phyloP scores from a whole-genome alignment of 2,888 invertebrate genomes.

The Drosophila lutescens region DNA sequence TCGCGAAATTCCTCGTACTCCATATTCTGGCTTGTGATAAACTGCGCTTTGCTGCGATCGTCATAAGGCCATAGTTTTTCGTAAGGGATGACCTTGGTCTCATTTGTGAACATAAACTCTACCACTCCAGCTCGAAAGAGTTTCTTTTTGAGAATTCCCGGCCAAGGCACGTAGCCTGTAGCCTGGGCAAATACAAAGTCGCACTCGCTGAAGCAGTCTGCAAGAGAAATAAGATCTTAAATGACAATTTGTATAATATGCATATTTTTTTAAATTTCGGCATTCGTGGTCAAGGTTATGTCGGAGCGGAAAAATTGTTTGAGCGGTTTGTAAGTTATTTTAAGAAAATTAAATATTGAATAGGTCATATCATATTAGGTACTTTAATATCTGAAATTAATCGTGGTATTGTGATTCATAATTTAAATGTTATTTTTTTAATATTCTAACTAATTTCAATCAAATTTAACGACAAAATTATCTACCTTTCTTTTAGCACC shows the following conservation, averaged over 20 bases:
- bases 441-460: not conserved
- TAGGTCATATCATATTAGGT: no score
- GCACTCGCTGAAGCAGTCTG: slow-evolving; percentile 1
- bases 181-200: slow-evolving; percentile 49
- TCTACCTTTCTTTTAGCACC: slow-evolving; percentile 17
- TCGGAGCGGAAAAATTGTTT: no score
- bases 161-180: slow-evolving; percentile 43
- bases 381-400: not conserved
- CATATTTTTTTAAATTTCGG: no score
- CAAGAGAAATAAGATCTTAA: not conserved
- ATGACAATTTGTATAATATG: no score
- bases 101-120: slow-evolving; percentile 35
- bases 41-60: slow-evolving; percentile 19
- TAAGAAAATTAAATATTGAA: no score
- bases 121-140: not conserved
- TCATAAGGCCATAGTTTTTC: slow-evolving; percentile 42
- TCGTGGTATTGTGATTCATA: not conserved
- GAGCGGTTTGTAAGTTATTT: no score
- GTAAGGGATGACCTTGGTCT: slow-evolving; percentile 1
- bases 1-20: slow-evolving; percentile 16
- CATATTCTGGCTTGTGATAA: slow-evolving; percentile 11
- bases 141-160: slow-evolving; percentile 20
- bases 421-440: not conserved
- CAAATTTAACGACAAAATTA: not conserved
- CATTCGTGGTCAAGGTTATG: no score